Percentiles rank a stretch among this genome's conserved stretches.
Conservation (phyloP, 2,888 invertebrate species). For the Aethes cnicana region DNA sequence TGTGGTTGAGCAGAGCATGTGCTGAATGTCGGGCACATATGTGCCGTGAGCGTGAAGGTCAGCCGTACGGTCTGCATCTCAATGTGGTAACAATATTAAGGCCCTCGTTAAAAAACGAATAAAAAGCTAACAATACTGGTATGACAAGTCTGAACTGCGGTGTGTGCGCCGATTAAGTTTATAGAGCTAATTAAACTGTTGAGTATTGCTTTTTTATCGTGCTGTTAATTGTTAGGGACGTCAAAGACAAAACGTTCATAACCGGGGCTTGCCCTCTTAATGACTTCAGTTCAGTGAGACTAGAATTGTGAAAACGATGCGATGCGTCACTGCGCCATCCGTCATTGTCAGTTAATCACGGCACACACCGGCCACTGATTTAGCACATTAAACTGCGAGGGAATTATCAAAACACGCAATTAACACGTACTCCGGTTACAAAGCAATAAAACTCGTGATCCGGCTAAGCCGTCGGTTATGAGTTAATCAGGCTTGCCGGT, state of each 20-base stretch:
- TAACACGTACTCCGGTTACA: slow-evolving; percentile 11
- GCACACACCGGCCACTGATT: slow-evolving; percentile 1
- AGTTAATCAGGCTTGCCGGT: slow-evolving; percentile 22
- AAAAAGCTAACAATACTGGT: slow-evolving; percentile 16
- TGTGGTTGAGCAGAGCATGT: slow-evolving; percentile 16
- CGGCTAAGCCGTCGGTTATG: slow-evolving; percentile 15
- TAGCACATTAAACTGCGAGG: no score
- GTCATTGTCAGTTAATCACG: no score
- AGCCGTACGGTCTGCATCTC: slow-evolving; percentile 20
- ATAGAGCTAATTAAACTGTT: no score
- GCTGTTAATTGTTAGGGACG: no score
- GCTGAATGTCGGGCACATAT: slow-evolving; percentile 48
- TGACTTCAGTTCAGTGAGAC: no score
- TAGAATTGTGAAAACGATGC: not conserved
- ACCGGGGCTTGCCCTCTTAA: no score
- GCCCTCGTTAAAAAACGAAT: slow-evolving; percentile 1
- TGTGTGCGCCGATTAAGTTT: not conserved
- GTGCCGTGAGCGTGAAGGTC: slow-evolving; percentile 56
- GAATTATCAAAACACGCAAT: slow-evolving; percentile 12
- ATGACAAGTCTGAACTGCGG: not conserved
- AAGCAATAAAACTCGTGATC: not conserved
- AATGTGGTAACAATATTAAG: slow-evolving; percentile 28
- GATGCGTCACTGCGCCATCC: no score
- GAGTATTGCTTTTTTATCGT: no score
- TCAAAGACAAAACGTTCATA: no score